These are phyloP conservation scores for Germaria angustata DNA, from an alignment of 2,888 invertebrate species.

Conservation along the genomic window DNA sequence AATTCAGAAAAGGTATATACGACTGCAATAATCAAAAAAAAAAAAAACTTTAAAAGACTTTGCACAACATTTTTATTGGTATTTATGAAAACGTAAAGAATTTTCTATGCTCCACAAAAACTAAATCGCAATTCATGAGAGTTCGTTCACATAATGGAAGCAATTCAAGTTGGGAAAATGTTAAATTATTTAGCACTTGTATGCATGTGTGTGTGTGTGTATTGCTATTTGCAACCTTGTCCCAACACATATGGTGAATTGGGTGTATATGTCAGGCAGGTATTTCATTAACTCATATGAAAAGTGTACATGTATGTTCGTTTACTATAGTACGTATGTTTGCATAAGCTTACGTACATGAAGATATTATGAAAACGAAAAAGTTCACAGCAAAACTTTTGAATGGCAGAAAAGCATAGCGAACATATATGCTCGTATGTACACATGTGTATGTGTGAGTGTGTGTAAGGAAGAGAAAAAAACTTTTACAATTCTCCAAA, in stretches of 20 bases:
- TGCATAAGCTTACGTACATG: background rate
- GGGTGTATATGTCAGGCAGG: background rate
- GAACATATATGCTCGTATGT: too few relatives aligned
- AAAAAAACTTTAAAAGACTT: slow-evolving; percentile 30
- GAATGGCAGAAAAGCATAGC: background rate
- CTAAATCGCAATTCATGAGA: slow-evolving; percentile 47
- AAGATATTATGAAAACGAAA: slow-evolving; percentile 8
- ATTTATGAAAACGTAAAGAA: slow-evolving; percentile 34
- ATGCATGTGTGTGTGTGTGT: background rate
- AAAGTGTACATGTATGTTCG: background rate
- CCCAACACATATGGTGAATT: background rate
- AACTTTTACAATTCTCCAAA: slow-evolving; percentile 59
- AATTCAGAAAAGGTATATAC: background rate
- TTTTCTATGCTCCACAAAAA: background rate
- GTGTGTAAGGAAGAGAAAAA: background rate
- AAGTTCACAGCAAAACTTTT: slow-evolving; percentile 49
- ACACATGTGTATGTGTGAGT: too few relatives aligned
- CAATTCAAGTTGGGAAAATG: slow-evolving; percentile 56
- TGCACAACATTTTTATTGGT: slow-evolving; percentile 2
- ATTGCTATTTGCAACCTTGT: background rate
- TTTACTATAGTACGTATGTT: background rate
- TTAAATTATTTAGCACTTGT: slow-evolving; percentile 21
- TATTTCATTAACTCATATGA: slow-evolving; percentile 50
- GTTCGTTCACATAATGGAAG: slow-evolving; percentile 43
- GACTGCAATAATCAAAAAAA: background rate